Evolutionary conservation across 2,113 vertebrate species (phyloP).

Genomic region (Platichthys stellatus): DNA sequence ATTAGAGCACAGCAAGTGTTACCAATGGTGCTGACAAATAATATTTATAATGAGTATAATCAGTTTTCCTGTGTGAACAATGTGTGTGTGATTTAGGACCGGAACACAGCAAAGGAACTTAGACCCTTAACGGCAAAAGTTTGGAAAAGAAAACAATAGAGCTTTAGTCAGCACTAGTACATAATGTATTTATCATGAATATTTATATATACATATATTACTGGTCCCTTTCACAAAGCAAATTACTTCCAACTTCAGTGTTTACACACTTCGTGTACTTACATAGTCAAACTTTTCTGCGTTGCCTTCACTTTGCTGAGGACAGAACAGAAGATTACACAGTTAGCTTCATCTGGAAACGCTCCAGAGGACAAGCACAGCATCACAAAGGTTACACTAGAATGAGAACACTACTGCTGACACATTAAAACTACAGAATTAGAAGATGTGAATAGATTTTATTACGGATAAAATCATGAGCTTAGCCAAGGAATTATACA

Average conservation of each 20-base stretch:
- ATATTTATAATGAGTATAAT: no score
- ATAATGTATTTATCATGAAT: neutral
- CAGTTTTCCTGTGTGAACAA: neutral
- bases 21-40: no score
- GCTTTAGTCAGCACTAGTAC: no score
- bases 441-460: constrained; percentile 45
- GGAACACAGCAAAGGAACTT: neutral
- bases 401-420: constrained; percentile 51
- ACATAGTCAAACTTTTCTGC: constrained; percentile 99
- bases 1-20: neutral
- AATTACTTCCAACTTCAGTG: neutral
- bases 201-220: no score
- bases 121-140: neutral
- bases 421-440: constrained; percentile 45
- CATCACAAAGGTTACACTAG: constrained; percentile 29
- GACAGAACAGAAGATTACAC: constrained; percentile 31
- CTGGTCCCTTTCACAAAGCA: neutral
- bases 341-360: constrained; percentile 21
- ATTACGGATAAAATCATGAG: constrained; percentile 50
- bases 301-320: constrained; percentile 94
- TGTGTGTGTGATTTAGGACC: neutral
- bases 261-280: constrained; percentile 75
- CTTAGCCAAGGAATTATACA: constrained; percentile 38
- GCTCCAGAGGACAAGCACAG: constrained; percentile 38
- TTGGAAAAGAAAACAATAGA: no score